A percentile compares a stretch with the other conserved stretches of the same genome.
Conservation (phyloP, 2,797 vertebrate species). For the Intellagama lesueurii region DNA sequence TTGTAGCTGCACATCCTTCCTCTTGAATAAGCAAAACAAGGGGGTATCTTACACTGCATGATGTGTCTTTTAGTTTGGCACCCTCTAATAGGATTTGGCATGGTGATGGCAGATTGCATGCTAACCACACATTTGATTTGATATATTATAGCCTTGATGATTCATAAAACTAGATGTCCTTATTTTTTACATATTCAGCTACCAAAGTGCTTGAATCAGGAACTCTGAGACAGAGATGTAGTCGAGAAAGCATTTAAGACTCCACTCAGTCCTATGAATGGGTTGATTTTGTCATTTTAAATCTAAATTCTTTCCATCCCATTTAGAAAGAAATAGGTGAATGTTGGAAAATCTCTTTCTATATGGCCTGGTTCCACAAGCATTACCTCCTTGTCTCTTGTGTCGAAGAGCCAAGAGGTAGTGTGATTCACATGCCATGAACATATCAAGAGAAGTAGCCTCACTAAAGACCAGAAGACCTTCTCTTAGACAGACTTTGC, state of each 20-base stretch:
- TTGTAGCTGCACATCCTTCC: too few relatives aligned
- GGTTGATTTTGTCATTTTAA: neutral
- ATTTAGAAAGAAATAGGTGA: neutral
- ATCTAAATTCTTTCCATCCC: neutral
- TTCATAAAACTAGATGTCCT: neutral
- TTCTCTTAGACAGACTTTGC: too few relatives aligned
- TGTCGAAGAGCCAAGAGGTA: neutral
- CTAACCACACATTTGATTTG: neutral
- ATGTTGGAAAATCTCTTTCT: neutral
- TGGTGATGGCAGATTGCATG: constrained; percentile 6
- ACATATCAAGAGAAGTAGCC: neutral
- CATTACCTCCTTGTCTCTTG: neutral
- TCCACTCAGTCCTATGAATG: neutral
- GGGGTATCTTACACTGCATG: neutral
- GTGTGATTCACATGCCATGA: neutral
- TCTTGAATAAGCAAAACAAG: too few relatives aligned
- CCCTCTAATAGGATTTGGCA: neutral
- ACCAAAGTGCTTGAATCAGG: neutral
- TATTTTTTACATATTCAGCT: neutral
- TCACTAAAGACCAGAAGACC: neutral
- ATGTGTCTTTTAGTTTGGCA: neutral
- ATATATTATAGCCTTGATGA: neutral
- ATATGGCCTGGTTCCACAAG: neutral
- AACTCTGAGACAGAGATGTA: neutral
- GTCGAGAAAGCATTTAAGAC: too few relatives aligned